A percentile compares a stretch with the other conserved stretches of the same genome.
These are phyloP conservation scores for Malurus cyaneus DNA, from an alignment of 2,113 vertebrate species.

Conservation along the genomic window DNA sequence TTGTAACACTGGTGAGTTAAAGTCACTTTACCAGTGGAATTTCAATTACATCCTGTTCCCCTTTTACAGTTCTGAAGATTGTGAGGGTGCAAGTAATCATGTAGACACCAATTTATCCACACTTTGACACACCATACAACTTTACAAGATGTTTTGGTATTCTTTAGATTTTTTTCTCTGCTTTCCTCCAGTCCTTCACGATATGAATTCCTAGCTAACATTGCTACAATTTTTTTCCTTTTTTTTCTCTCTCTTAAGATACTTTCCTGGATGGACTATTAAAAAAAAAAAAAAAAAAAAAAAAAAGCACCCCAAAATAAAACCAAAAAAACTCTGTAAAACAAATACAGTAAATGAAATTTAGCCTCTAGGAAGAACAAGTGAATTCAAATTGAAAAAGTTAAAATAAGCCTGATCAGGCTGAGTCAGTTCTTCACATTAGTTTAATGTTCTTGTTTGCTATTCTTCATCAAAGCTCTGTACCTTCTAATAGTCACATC, in stretches of 20 bases:
- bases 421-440: background rate
- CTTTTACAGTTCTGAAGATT: background rate
- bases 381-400: background rate
- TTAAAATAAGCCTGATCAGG: background rate
- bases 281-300: background rate
- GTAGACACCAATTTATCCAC: background rate
- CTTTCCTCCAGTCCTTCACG: background rate
- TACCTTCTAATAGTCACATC: background rate
- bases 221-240: background rate
- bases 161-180: background rate
- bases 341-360: background rate
- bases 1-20: background rate
- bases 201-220: background rate
- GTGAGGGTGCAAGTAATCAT: background rate
- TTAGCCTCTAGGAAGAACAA: background rate
- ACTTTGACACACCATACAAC: background rate
- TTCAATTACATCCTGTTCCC: background rate
- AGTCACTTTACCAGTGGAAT: background rate
- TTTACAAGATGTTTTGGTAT: background rate
- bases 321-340: background rate
- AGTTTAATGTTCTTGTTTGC: background rate
- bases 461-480: background rate
- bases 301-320: background rate
- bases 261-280: background rate
- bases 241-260: background rate